These are phyloP conservation scores for Calliopsis andreniformis DNA, from an alignment of 1,140 invertebrate genomes.

Conservation along the genomic window DNA sequence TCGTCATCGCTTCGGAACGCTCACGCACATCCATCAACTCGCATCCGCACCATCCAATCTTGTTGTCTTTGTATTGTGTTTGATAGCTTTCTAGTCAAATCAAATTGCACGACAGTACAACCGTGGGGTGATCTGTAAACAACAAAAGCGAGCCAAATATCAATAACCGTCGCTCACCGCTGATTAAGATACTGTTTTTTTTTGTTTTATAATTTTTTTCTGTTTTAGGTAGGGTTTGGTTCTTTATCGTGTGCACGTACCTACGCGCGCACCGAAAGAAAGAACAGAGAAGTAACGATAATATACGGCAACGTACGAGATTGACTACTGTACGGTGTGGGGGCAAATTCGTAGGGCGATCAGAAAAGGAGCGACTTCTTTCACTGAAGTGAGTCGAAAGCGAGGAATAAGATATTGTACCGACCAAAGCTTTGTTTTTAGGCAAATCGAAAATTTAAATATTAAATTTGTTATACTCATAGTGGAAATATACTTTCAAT, in stretches of 20 bases:
- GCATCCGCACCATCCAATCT: constrained; percentile 81
- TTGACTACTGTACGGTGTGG: not conserved
- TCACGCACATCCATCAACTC: constrained; percentile 81
- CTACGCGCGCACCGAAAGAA: not conserved
- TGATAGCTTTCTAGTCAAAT: constrained; percentile 81
- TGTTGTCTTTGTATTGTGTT: constrained; percentile 81
- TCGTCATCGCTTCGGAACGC: constrained; percentile 76
- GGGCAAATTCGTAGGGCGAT: too few relatives aligned
- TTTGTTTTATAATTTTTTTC: constrained; percentile 12
- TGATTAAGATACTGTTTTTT: constrained; percentile 24
- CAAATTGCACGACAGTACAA: constrained; percentile 81
- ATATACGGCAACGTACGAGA: not conserved
- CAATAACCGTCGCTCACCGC: constrained; percentile 70
- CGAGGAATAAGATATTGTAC: too few relatives aligned
- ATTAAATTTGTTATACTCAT: too few relatives aligned
- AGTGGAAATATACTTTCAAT: too few relatives aligned
- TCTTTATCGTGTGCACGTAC: not conserved
- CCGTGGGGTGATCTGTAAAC: constrained; percentile 80
- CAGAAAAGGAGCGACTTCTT: too few relatives aligned
- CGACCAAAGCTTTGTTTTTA: too few relatives aligned
- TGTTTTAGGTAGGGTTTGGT: not conserved
- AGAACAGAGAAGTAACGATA: not conserved
- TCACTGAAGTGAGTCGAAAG: too few relatives aligned
- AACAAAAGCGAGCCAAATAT: constrained; percentile 79
- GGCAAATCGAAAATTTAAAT: too few relatives aligned